Base-by-base conservation (phyloP, 2,113 vertebrate species). In the Pavo muticus region DNA sequence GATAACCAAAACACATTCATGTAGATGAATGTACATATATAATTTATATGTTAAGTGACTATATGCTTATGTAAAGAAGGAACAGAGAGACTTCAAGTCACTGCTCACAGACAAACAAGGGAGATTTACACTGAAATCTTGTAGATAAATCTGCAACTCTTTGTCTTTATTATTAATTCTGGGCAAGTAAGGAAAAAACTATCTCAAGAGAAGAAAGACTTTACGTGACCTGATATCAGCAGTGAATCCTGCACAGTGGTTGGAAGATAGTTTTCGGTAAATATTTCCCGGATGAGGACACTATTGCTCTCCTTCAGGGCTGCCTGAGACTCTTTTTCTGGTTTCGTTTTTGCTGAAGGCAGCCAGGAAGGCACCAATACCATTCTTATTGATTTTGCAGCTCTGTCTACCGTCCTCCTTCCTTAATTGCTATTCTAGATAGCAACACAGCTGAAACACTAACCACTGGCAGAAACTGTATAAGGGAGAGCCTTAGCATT, bases 231-330 rank as follows among this genome's bases (percentile, higher is more conserved):
- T 72, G 35, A 23, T 47, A 54, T 3, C 14, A 30, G 42, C 44
- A 77, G 24, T 9, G 20, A 1, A 1, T 60, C 47, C 54, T 50
- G 23, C 1, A 0, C 25, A 65, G 35, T 4, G 6, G 27, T 7
- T 63, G 50, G 20, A 79, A 67, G 45, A 72, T 21, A 47, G 42
- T 69, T 77, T 78, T 37, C 56, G 21, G 12, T 10, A 65, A 60
- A 44, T 16, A 17, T 44, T 63, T 88, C 67, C 57, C 68, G 32
- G 23, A 64, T 14, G 54, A 64, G 29, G 14, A 88, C 19, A 14
- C 39, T 54, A 23, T 12, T 65, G 29, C 45, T 63, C 47, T 79
- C 30, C n/a, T 50, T 23, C 14, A 61, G 21, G 44, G 39, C 47
- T 59, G 15, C 14, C 24, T 4, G 11, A 23, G 14, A 32, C 42